phyloP scores from a whole-genome alignment of 2,888 invertebrate genomes.

The Sarcophaga carnaria region DNA sequence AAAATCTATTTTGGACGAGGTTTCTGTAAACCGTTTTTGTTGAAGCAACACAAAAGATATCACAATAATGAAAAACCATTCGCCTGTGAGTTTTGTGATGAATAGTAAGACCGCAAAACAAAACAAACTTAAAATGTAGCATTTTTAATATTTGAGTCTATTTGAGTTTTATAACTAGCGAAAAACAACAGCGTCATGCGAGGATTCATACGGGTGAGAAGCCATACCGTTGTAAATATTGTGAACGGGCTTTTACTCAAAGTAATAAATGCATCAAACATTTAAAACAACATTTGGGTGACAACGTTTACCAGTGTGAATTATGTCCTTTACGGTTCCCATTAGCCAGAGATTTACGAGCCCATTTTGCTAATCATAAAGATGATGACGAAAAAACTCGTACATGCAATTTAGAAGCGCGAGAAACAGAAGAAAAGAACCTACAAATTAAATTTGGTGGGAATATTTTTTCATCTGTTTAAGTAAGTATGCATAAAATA shows the following conservation, averaged over 20 bases:
- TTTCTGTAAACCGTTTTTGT: slow-evolving; percentile 50
- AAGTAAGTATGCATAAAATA: no score
- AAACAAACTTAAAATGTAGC: not conserved
- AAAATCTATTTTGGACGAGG: slow-evolving; percentile 54
- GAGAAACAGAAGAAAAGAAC: slow-evolving; percentile 31
- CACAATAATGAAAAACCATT: slow-evolving; percentile 56
- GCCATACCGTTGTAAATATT: slow-evolving; percentile 71
- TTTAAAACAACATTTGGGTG: slow-evolving; percentile 83
- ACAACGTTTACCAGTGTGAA: slow-evolving; percentile 83
- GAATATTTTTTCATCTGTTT: no score
- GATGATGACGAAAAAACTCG: slow-evolving; percentile 68
- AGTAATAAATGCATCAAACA: slow-evolving; percentile 77
- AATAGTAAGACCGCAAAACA: slow-evolving; percentile 32
- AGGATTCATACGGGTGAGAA: slow-evolving; percentile 84
- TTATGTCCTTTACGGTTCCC: slow-evolving; percentile 73
- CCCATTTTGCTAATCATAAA: slow-evolving; percentile 70
- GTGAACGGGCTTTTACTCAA: slow-evolving; percentile 71
- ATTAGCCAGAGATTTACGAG: slow-evolving; percentile 64
- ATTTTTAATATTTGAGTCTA: not conserved
- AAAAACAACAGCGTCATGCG: slow-evolving; percentile 84
- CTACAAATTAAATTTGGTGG: slow-evolving; percentile 31
- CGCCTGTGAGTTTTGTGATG: slow-evolving; percentile 60
- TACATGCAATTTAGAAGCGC: slow-evolving; percentile 46
- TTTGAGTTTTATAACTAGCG: slow-evolving; percentile 83
- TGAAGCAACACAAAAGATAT: slow-evolving; percentile 62